A percentile compares a stretch with the other conserved stretches of the same genome.
Evolutionary conservation across 2,888 invertebrate genomes (phyloP).

Genomic region (Sussaba pulchella): DNA sequence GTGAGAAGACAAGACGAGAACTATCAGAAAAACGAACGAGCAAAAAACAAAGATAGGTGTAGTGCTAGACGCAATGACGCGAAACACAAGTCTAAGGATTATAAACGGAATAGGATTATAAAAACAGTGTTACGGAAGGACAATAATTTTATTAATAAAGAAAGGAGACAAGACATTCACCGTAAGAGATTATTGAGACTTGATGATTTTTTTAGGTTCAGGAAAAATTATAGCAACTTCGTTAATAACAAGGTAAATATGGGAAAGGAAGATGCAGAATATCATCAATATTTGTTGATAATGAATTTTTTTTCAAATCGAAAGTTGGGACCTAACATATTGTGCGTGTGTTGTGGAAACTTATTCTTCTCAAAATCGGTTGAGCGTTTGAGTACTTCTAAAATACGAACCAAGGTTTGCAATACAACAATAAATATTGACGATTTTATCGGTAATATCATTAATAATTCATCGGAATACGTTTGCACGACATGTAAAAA

Average conservation of each 20-base stretch:
- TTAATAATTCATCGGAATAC: constrained; percentile 36
- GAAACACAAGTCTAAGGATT: neutral
- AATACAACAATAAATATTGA: neutral
- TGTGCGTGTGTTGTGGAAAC: constrained; percentile 59
- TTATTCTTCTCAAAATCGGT: constrained; percentile 9
- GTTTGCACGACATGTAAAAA: constrained; percentile 36
- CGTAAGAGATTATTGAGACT: constrained; percentile 6
- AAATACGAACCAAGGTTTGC: neutral
- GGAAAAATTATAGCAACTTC: constrained; percentile 2
- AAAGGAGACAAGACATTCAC: neutral
- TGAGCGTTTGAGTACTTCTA: neutral
- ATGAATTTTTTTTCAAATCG: constrained; percentile 48
- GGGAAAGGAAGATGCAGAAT: constrained; percentile 13
- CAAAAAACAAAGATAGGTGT: neutral
- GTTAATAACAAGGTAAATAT: constrained; percentile 3
- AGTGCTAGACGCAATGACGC: neutral
- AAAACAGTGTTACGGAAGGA: neutral
- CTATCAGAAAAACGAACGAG: neutral
- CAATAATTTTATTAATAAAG: neutral
- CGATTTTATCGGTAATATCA: constrained; percentile 22
- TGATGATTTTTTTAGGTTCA: neutral
- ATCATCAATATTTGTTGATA: constrained; percentile 22
- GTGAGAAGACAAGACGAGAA: neutral
- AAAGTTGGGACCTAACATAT: constrained; percentile 39
- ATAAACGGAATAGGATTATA: constrained; percentile 2